phyloP scores from a whole-genome alignment of 1,140 invertebrate genomes.

The Trachymyrmex cornetzi region DNA sequence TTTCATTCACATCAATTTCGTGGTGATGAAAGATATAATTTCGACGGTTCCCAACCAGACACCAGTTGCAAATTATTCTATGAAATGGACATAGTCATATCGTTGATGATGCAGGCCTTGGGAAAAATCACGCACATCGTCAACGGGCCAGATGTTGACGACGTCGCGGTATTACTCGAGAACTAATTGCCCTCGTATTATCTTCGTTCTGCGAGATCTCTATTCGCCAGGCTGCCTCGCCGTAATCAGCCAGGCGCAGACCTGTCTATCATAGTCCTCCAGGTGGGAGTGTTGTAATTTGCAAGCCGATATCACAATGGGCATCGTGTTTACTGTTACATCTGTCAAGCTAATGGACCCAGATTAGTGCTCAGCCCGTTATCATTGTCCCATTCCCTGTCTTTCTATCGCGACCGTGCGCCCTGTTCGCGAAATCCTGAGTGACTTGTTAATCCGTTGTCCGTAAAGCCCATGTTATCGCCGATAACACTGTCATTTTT shows the following conservation, averaged over 20 bases:
- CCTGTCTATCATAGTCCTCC: constrained; percentile 78
- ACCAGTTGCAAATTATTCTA: constrained; percentile 19
- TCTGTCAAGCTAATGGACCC: constrained; percentile 77
- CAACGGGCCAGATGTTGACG: constrained; percentile 70
- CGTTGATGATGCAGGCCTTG: constrained; percentile 50
- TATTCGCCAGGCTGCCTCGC: constrained; percentile 38
- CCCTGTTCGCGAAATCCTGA: constrained; percentile 66
- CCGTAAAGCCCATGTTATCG: constrained; percentile 65
- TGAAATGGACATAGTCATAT: not conserved
- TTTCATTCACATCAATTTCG: not conserved
- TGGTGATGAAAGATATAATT: not conserved
- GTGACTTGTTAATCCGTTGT: constrained; percentile 70
- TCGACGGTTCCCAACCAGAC: not conserved
- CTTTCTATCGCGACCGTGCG: constrained; percentile 63
- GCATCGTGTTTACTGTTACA: constrained; percentile 78
- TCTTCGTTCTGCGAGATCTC: constrained; percentile 57
- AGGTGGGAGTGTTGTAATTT: constrained; percentile 77
- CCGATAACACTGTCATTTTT: constrained; percentile 65
- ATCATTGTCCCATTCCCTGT: constrained; percentile 73
- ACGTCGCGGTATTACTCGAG: constrained; percentile 75
- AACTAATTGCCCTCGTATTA: constrained; percentile 77
- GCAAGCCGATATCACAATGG: constrained; percentile 76
- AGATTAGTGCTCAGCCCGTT: constrained; percentile 76
- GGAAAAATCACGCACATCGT: constrained; percentile 71
- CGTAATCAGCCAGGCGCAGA: constrained; percentile 75